These are phyloP conservation scores for Pangasianodon hypophthalmus DNA, from an alignment of 2,113 vertebrate species.

Conservation along the genomic window DNA sequence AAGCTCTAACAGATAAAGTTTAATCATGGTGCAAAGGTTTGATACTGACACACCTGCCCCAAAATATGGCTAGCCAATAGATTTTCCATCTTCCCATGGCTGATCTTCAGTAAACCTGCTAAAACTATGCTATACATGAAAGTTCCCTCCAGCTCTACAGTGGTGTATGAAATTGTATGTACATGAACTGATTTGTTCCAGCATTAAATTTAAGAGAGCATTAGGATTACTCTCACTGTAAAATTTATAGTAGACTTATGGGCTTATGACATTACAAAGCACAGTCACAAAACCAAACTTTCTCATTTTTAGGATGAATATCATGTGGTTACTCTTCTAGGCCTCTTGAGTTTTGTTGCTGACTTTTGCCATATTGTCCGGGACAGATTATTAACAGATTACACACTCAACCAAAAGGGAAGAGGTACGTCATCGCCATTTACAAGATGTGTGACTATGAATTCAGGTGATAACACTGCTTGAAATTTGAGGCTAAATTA, in stretches of 20 bases:
- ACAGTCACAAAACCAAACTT: not conserved
- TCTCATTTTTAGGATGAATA: not conserved
- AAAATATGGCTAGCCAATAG: not conserved
- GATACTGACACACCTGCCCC: not conserved
- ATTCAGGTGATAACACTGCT: not conserved
- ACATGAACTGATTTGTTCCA: conserved; percentile 10
- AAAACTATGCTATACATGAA: not conserved
- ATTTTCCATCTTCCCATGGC: not conserved
- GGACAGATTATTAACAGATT: not conserved
- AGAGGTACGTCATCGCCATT: not conserved
- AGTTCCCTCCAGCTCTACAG: not conserved
- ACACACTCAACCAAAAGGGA: not conserved
- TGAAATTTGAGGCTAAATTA: not conserved
- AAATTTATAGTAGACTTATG: not conserved
- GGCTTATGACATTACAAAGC: not conserved
- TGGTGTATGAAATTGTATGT: not conserved
- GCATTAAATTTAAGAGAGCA: not conserved
- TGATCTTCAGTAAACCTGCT: not conserved
- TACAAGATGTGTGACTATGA: not conserved
- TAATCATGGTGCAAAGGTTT: not conserved
- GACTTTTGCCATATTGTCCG: not conserved
- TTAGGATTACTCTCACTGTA: not conserved
- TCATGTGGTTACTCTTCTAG: not conserved
- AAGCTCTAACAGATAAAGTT: not conserved
- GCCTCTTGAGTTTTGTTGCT: not conserved